Base-by-base conservation (phyloP, 1,140 invertebrate species). In the Drosophila lini region DNA sequence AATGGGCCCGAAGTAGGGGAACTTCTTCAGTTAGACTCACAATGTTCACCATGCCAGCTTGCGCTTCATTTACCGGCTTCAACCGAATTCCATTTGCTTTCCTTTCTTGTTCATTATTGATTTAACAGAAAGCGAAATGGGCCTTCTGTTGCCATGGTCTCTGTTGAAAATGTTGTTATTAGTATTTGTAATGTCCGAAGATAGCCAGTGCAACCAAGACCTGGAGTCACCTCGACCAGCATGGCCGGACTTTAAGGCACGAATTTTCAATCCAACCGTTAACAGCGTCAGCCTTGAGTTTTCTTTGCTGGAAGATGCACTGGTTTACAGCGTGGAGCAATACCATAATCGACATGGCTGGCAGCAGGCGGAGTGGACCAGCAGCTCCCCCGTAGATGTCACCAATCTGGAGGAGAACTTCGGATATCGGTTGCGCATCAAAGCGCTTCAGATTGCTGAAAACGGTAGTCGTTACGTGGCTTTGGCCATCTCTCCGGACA, bases 381-480 rank as follows among this genome's bases (percentile, higher is more conserved):
- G 74, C 52, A 36, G 55, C 7, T 65, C 77, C 8, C 65, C 68
- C 0, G 53, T 79, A 9, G 75, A 44, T 16, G 61, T 92, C 7
- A 31, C 28, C 13, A 59, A 85, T n/a, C 55, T 92, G 55, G 89
- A 88, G 13, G 91, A 92, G 50, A 92, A 92, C 62, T 92, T 92
- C 44, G 77, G 77, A 5, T 81, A 90, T 56, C 59, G 78, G 5
- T 38, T 92, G 28, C 78, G 91, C 13, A 75, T 92, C n/a, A 89
- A 73, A 36, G 91, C 85, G 0, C 34, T 91, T 48, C 44, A 55
- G 16, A 48, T 69, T 6, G 41, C 63, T 3, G 60, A 32, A 5
- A 44, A 58, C 16, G 71, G 47, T 3, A 50, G 31, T 3, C 40
- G 47, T 25, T 91, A 89, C 44, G 67, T 61, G 36, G 56, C 73